Evolutionary conservation across 2,888 invertebrate genomes (phyloP).

Genomic region (Luperina testacea): DNA sequence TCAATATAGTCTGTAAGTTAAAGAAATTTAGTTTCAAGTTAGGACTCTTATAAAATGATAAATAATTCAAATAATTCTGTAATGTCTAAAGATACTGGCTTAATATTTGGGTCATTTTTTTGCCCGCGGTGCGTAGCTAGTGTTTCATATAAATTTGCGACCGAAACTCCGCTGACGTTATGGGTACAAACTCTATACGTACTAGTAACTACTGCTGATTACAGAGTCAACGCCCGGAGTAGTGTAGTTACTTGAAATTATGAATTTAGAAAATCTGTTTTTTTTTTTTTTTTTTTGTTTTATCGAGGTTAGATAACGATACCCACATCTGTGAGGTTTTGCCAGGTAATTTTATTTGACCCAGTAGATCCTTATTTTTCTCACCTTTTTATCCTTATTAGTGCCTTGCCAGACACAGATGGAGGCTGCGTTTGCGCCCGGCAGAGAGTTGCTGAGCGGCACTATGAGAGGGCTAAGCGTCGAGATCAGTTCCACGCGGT

Average conservation of each 20-base stretch:
- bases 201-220: too few relatives aligned
- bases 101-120: background rate
- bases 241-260: too few relatives aligned
- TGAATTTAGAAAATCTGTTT: too few relatives aligned
- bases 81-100: background rate
- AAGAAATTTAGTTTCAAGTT: background rate
- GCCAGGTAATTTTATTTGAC: too few relatives aligned
- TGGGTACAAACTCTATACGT: too few relatives aligned
- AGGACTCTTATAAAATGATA: background rate
- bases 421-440: slow-evolving; percentile 95
- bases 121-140: background rate
- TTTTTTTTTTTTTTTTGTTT: too few relatives aligned
- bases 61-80: background rate
- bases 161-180: too few relatives aligned
- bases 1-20: slow-evolving; percentile 93
- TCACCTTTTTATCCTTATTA: slow-evolving; percentile 93
- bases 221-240: too few relatives aligned
- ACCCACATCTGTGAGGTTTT: too few relatives aligned
- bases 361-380: background rate
- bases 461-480: slow-evolving; percentile 92
- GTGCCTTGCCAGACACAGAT: slow-evolving; percentile 96
- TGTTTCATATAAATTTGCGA: too few relatives aligned
- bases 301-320: too few relatives aligned
- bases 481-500: slow-evolving; percentile 93
- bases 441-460: slow-evolving; percentile 93